A percentile compares a stretch with the other conserved stretches of the same genome.
Evolutionary conservation across 2,888 invertebrate species (phyloP).

Genomic region (Cryptophagus acutangulus): DNA sequence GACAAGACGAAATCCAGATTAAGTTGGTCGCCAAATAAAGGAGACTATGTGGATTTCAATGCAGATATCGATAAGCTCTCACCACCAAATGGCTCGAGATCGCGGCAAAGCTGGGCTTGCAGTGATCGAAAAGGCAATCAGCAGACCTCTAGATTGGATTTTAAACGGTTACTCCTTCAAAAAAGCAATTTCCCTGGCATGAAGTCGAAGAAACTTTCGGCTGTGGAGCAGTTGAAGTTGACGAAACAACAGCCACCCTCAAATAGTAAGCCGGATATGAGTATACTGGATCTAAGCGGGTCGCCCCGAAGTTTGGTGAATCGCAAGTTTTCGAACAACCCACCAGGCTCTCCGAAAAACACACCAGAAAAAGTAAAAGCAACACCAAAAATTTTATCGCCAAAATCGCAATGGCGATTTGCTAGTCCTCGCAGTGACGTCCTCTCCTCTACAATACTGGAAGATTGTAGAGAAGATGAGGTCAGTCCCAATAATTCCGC

Average conservation of each 20-base stretch:
- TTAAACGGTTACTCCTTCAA: slow-evolving; percentile 75
- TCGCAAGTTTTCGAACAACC: slow-evolving; percentile 53
- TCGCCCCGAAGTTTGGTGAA: slow-evolving; percentile 65
- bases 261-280: slow-evolving; percentile 47
- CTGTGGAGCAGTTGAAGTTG: slow-evolving; percentile 73
- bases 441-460: slow-evolving; percentile 79
- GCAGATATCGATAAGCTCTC: slow-evolving; percentile 43
- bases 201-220: slow-evolving; percentile 62
- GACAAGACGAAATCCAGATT: slow-evolving; percentile 54
- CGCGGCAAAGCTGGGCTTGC: slow-evolving; percentile 52
- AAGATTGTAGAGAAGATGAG: slow-evolving; percentile 78
- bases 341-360: slow-evolving; percentile 53
- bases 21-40: slow-evolving; percentile 60
- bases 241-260: slow-evolving; percentile 53
- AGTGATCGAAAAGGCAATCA: slow-evolving; percentile 60
- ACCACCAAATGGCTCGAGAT: slow-evolving; percentile 42
- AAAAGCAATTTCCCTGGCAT: slow-evolving; percentile 56
- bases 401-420: slow-evolving; percentile 68
- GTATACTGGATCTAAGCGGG: slow-evolving; percentile 64
- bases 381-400: slow-evolving; percentile 60
- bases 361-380: slow-evolving; percentile 35
- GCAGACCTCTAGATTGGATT: slow-evolving; percentile 77
- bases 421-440: slow-evolving; percentile 75
- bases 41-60: slow-evolving; percentile 43
- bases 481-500: slow-evolving; percentile 6